Evolutionary conservation across 2,888 invertebrate genomes (phyloP), one percentile per base, ranked within the genome.

Genomic region (Argyresthia albistria): DNA sequence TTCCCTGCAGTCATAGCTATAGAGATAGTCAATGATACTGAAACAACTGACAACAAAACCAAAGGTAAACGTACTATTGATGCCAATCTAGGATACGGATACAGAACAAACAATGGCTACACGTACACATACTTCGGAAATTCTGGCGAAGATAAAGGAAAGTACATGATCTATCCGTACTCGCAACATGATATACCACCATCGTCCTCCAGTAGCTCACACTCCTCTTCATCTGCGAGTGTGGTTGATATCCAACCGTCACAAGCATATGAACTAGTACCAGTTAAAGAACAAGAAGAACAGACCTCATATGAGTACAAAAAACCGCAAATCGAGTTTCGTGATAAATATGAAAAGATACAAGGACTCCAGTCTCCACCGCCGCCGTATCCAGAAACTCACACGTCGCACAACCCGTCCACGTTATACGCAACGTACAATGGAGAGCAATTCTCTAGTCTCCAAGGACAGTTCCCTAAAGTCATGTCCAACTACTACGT

Each of bases 41-140:
- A 88, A 35, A 72, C 84, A 4, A 88, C 88, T 4, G 81, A 88
- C 35, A 72, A 83, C 4, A 88, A 88, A 58, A 61, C 64, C 4
- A 90, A 89, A 69, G 88, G 83, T 0, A 94, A 94, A 65, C 82
- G 94, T 59, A 94, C 94, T 0, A 91, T 94, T 11, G 93, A 94
- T 58, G 90, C 90, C 0, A 91, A 91, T 49, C 76, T 94, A 10
- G 94, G 94, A 54, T 94, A 92, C 67, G 93, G 92, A 8, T 90
- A 89, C 57, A 82, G 83, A 60, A 83, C 83, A 1, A 90, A 90
- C 59, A 76, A 77, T 58, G 87, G 88, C 8, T 89, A 88, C 46
- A 75, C 79, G n/a, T 88, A 88, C 58, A 77, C 80, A 2, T 81
- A 86, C 58, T 86, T 88, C 43, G 88, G 87, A n/a, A 84, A 80